phyloP scores from a whole-genome alignment of 2,113 vertebrate genomes.

The Podiceps cristatus region DNA sequence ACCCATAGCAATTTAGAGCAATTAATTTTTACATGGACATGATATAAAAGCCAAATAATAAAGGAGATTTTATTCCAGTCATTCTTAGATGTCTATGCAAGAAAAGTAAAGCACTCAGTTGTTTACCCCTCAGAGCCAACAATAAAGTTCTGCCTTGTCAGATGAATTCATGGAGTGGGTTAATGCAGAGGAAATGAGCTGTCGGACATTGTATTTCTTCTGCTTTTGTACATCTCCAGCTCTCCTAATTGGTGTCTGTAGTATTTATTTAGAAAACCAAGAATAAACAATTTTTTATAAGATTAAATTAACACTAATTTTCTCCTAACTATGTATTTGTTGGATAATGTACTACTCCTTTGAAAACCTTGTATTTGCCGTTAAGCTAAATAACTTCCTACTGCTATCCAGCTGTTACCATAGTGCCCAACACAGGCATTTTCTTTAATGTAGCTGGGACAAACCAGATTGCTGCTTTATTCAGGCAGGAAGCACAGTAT shows the following conservation, averaged over 20 bases:
- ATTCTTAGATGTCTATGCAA: background rate
- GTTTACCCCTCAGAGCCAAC: background rate
- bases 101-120: background rate
- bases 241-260: background rate
- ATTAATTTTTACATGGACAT: background rate
- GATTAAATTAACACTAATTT: background rate
- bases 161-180: background rate
- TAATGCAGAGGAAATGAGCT: background rate
- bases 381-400: background rate
- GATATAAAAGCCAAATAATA: background rate
- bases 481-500: background rate
- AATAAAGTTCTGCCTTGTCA: background rate
- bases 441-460: background rate
- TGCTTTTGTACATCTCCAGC: background rate
- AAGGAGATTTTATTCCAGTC: background rate
- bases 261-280: background rate
- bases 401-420: constrained; percentile 28
- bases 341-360: background rate
- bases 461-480: background rate
- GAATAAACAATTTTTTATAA: background rate
- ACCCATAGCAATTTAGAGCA: background rate
- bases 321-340: background rate
- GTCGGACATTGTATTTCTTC: background rate
- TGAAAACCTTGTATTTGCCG: background rate
- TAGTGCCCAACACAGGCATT: background rate